Conservation (phyloP, 2,888 invertebrate genomes). For the Augochlorella aurata region DNA sequence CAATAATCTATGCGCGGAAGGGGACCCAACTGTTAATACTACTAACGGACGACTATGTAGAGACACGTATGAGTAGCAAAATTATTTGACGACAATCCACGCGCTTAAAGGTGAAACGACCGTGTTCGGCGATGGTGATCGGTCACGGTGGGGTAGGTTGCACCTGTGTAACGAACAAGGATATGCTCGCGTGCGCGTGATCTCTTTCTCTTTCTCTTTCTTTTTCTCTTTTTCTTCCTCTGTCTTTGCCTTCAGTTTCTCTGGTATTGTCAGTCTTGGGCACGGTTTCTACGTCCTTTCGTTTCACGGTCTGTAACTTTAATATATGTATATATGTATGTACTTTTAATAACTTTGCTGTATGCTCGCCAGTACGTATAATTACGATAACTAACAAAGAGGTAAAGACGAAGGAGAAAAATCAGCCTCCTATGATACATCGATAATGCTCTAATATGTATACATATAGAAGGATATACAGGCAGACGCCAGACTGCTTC, state of each 20-base stretch:
- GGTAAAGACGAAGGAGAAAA: no score
- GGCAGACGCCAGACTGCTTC: conserved; percentile 22
- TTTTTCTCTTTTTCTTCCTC: no score
- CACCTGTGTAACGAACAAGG: conserved; percentile 70
- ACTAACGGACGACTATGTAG: neutral
- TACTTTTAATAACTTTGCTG: neutral
- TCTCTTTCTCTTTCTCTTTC: no score
- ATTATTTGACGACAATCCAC: neutral
- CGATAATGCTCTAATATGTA: no score
- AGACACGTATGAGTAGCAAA: neutral
- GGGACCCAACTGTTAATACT: neutral
- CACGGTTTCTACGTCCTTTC: conserved; percentile 31
- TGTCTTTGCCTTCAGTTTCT: no score
- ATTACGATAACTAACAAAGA: no score
- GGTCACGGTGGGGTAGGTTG: conserved; percentile 81
- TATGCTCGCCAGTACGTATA: no score
- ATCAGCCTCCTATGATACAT: no score
- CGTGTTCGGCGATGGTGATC: conserved; percentile 33
- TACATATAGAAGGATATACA: no score
- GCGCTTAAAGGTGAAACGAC: neutral
- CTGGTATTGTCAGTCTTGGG: neutral
- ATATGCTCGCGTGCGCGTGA: neutral
- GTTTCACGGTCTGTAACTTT: conserved; percentile 29
- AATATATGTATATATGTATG: neutral
- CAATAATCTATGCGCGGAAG: neutral